These are phyloP conservation scores for Trachelus iudaicus DNA, from an alignment of 2,888 invertebrate species.

Conservation along the genomic window DNA sequence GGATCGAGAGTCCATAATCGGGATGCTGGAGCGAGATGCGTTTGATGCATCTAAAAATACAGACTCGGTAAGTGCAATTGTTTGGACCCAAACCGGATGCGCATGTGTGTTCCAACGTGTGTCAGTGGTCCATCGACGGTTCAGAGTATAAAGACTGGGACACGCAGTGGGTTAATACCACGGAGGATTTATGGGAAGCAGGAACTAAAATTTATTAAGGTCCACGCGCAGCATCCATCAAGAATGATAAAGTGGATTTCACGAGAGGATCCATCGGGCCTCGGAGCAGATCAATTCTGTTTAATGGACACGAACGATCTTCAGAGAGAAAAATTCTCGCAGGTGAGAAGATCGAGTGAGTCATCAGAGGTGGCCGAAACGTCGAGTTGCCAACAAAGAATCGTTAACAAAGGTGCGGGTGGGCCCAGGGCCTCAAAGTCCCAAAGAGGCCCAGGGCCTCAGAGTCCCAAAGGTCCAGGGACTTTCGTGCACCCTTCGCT, in stretches of 20 bases:
- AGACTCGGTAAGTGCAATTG: background rate
- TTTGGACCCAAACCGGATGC: slow-evolving; percentile 4
- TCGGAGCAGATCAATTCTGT: no score
- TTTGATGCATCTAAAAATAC: slow-evolving; percentile 3
- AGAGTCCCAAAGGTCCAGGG: background rate
- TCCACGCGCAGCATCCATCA: no score
- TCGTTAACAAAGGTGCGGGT: slow-evolving; percentile 21
- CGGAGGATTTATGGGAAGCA: no score
- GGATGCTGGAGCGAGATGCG: background rate
- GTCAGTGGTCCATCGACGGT: no score
- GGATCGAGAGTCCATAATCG: background rate
- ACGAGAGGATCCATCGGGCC: no score
- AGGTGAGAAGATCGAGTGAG: slow-evolving; percentile 22
- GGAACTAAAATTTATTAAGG: no score
- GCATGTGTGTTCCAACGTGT: background rate
- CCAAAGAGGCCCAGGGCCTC: background rate
- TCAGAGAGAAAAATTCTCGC: no score
- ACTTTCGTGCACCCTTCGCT: background rate
- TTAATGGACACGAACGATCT: no score
- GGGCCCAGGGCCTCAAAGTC: background rate
- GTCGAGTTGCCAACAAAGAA: slow-evolving; percentile 12
- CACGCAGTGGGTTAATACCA: no score
- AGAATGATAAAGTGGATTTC: no score
- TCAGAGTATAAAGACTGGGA: no score
- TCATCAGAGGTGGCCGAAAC: slow-evolving; percentile 25